Evolutionary conservation across 2,888 invertebrate genomes (phyloP), one percentile per base, ranked within the genome.

Genomic region (Drosophila putrida): DNA sequence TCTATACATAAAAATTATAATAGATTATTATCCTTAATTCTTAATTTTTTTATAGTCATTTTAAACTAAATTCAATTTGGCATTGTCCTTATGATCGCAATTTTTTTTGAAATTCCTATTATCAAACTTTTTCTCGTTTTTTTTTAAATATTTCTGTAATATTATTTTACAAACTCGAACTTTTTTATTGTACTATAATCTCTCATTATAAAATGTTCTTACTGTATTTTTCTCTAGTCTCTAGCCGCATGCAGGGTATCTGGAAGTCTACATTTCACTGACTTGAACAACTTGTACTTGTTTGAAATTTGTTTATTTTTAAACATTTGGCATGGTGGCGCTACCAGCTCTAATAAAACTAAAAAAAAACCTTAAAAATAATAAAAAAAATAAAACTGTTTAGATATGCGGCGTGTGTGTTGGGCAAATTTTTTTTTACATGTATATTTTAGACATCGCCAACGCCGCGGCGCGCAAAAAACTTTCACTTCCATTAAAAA

Each of bases 401-500:
- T 70, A 74, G 71, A 69, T 71, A 68, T 73, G 71, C 74, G 74
- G 70, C 77, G 39, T 74, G 78, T 87, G 71, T 88, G 69, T 67
- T 82, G 70, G 41, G 57, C 67, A 67, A 69, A 49, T 28, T 65
- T 69, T 53, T 69, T 69, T 53, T 65, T 57, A 41, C 43, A 15
- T 36, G 33, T 65, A 64, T 78, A 71, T 64, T 82, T 75, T 87
- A 70, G 67, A 82, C 68, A 65, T 71, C 51, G 63, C 46, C 69
- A 61, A 28, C 28, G 28, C 28, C 28, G 28, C 1, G 54, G 65
- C 74, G 78, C 88, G 73, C 69, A 81, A 80, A 83, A 76, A 80
- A 83, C 83, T 83, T 83, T 83, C 83, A 83, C 83, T 83, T 83
- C 88, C 83, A 83, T 83, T 83, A 88, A 88, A 88, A 83, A 87